Evolutionary conservation across 2,797 vertebrate genomes (phyloP).

Genomic region (Neosilurus mollespiculum): DNA sequence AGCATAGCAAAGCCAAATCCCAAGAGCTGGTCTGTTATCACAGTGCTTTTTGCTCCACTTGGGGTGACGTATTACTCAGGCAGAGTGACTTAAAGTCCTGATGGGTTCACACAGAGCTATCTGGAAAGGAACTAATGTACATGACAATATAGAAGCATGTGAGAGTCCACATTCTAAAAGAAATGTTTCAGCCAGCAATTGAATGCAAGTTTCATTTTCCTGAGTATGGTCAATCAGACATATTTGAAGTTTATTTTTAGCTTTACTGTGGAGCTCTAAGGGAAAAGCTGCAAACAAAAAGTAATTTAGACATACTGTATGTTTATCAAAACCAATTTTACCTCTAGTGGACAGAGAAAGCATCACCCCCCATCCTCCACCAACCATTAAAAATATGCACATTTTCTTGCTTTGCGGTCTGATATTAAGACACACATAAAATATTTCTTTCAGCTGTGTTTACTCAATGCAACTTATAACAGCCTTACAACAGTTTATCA

Average conservation of each 20-base stretch:
- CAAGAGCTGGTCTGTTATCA: constrained; percentile 55
- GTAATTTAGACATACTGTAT: not conserved
- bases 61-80: constrained; percentile 60
- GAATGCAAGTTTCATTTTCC: not conserved
- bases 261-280: not conserved
- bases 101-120: constrained; percentile 22
- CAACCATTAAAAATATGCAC: too few species aligned
- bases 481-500: too few species aligned
- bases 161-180: not conserved
- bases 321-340: not conserved
- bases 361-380: too few species aligned
- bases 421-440: too few species aligned
- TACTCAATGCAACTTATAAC: too few species aligned
- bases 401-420: too few species aligned
- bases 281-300: not conserved
- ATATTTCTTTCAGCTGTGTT: too few species aligned
- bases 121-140: constrained; percentile 3
- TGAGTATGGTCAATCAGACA: not conserved
- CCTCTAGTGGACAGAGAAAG: not conserved
- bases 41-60: constrained; percentile 30
- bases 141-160: not conserved
- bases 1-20: constrained; percentile 44
- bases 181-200: not conserved
- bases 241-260: not conserved
- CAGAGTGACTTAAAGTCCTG: constrained; percentile 21